Evolutionary conservation across 1,140 invertebrate genomes (phyloP), one percentile per base, ranked within the genome.

Genomic region (Drosophila setifemur): DNA sequence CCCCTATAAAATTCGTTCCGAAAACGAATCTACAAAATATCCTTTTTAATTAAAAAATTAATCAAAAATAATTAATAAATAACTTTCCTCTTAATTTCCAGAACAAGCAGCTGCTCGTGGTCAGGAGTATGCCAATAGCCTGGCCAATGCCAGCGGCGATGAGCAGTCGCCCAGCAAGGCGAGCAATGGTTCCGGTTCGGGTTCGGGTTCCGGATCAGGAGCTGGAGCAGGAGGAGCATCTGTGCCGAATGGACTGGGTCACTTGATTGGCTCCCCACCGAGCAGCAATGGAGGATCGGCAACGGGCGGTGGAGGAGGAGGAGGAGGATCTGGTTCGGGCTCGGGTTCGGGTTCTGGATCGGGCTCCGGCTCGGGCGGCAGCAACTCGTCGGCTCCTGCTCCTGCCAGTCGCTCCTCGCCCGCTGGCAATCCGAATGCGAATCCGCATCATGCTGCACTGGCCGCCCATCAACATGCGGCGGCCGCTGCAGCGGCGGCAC

Each of bases 21-120:
- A n/a, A n/a, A n/a, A n/a, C n/a, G n/a, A n/a, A n/a, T n/a, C n/a
- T n/a, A n/a, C n/a, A n/a, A n/a, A n/a, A n/a, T n/a, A n/a, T n/a
- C n/a, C n/a, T n/a, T n/a, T n/a, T n/a, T n/a, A n/a, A n/a, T n/a
- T n/a, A n/a, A n/a, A n/a, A n/a, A n/a, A n/a, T n/a, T n/a, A n/a
- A n/a, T n/a, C n/a, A n/a, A n/a, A n/a, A n/a, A n/a, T n/a, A n/a
- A n/a, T n/a, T n/a, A n/a, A n/a, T n/a, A n/a, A n/a, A n/a, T n/a
- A n/a, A n/a, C n/a, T 14, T 6, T 12, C 7, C 14, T 6, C 6
- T 1, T 18, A n/a, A n/a, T 37, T 18, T 18, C 14, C 68, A 89
- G 88, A 89, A 57, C 88, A 89, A 86, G 79, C 79, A 0, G 73
- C 50, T 55, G 70, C 88, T 45, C 79, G 88, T 70, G 88, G 73